These are phyloP conservation scores for Chalcis sispes DNA, from an alignment of 2,888 invertebrate genomes.

Conservation along the genomic window DNA sequence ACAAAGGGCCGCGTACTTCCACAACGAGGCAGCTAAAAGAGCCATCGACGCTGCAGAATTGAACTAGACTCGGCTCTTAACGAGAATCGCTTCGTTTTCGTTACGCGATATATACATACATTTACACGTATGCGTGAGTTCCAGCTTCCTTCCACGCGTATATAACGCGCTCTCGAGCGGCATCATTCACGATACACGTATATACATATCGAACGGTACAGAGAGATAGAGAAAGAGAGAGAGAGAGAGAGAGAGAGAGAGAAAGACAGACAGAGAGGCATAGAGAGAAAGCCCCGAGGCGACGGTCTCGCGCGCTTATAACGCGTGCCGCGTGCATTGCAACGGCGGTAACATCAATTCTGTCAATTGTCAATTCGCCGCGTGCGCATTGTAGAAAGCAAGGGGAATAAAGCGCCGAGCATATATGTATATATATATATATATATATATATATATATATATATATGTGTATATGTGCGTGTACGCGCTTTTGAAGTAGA, in stretches of 20 bases:
- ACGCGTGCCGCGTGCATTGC: conserved; percentile 57
- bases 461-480: no score
- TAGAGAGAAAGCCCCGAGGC: conserved; percentile 57
- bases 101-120: no score
- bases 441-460: no score
- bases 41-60: background rate
- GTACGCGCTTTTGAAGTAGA: conserved; percentile 75
- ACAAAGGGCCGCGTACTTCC: no score
- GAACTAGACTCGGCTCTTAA: conserved; percentile 37
- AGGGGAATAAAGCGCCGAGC: conserved; percentile 60
- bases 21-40: no score
- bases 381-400: conserved; percentile 27
- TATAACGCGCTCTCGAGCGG: no score
- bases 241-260: conserved; percentile 1
- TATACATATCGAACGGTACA: no score
- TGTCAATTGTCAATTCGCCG: conserved; percentile 75
- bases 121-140: no score
- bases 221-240: background rate
- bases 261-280: background rate
- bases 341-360: conserved; percentile 71
- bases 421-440: background rate
- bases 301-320: conserved; percentile 60
- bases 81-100: conserved; percentile 28
- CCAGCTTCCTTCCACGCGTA: conserved; percentile 13
- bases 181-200: background rate